A percentile compares a stretch with the other conserved stretches of the same genome.
phyloP scores from a whole-genome alignment of 2,113 vertebrate species.

The Philantomba maxwellii region DNA sequence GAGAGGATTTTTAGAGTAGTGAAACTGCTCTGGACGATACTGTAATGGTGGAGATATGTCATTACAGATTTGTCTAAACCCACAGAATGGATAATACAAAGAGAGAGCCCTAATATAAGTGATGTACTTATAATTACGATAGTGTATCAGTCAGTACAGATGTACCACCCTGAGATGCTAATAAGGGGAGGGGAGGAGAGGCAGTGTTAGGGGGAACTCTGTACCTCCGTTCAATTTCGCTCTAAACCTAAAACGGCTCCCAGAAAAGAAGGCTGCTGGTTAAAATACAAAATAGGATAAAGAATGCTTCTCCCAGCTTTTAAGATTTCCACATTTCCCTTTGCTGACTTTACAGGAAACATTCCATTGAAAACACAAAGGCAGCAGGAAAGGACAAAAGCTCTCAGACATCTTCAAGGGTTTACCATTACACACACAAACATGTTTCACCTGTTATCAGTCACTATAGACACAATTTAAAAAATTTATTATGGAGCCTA shows the following conservation, averaged over 20 bases:
- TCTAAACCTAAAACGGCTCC: neutral
- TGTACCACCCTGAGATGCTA: too few relatives aligned
- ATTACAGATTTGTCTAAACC: neutral
- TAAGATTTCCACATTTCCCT: neutral
- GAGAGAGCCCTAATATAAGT: neutral
- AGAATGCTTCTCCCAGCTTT: neutral
- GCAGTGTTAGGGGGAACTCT: neutral
- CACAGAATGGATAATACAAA: neutral
- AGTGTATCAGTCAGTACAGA: neutral
- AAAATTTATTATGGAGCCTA: neutral
- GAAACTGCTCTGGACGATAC: neutral
- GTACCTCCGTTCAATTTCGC: neutral
- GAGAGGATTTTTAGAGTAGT: too few relatives aligned
- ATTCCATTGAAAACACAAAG: neutral
- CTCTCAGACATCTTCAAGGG: conserved; percentile 12
- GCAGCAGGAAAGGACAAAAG: conserved; percentile 21
- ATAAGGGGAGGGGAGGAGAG: neutral
- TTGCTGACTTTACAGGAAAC: neutral
- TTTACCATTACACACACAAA: neutral
- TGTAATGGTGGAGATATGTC: neutral
- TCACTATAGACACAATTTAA: neutral
- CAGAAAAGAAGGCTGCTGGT: neutral
- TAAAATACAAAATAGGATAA: neutral
- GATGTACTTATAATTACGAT: too few relatives aligned
- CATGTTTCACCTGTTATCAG: neutral